A percentile compares a stretch with the other conserved stretches of the same genome.
Evolutionary conservation across 1,140 invertebrate genomes (phyloP).

Genomic region (Drosophila lacertosa): DNA sequence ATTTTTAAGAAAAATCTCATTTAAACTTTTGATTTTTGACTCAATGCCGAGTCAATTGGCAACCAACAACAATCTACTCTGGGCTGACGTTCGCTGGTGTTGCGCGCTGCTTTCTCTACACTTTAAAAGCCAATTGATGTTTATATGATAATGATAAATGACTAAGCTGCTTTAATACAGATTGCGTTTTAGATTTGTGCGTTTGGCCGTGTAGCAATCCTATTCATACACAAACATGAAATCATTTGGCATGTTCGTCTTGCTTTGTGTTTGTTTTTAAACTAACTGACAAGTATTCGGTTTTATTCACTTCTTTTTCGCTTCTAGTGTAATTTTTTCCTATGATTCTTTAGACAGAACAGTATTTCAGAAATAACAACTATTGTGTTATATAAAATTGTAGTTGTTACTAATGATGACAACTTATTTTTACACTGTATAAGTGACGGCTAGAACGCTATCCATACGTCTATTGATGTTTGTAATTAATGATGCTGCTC

Average conservation of each 20-base stretch:
- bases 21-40: conserved; percentile 45
- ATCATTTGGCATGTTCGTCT: conserved; percentile 4
- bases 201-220: conserved; percentile 4
- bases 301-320: background rate
- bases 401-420: conserved; percentile 72
- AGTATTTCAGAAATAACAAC: conserved; percentile 42
- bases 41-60: conserved; percentile 52
- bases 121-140: conserved; percentile 75
- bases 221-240: conserved; percentile 1
- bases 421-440: conserved; percentile 60
- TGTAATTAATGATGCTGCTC: conserved; percentile 63
- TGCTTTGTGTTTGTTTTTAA: background rate
- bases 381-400: background rate
- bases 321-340: conserved; percentile 47
- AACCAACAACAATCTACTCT: conserved; percentile 60
- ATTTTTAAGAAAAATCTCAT: conserved; percentile 67
- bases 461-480: conserved; percentile 71
- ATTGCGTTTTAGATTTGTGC: conserved; percentile 48
- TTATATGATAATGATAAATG: conserved; percentile 80
- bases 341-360: too few relatives aligned
- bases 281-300: conserved; percentile 1
- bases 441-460: conserved; percentile 36
- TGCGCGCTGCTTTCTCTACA: conserved; percentile 23
- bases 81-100: background rate
- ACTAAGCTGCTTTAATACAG: conserved; percentile 60